Evolutionary conservation across 2,113 vertebrate genomes (phyloP).

Genomic region (Gambusia holbrooki): DNA sequence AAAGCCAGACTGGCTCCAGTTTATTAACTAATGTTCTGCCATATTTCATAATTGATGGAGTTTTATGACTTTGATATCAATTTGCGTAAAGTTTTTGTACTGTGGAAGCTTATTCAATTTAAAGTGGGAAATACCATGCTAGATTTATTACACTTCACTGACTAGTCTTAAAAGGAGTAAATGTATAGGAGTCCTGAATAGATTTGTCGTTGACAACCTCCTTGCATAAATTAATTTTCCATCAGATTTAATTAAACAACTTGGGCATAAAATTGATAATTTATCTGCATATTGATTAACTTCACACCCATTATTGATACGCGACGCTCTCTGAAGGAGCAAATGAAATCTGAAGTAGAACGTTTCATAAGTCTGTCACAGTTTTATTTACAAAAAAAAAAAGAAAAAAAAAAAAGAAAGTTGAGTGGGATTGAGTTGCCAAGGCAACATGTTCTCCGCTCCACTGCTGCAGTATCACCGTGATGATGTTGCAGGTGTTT

Average conservation of each 20-base stretch:
- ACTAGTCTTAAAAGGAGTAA: neutral
- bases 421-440: slow-evolving; percentile 73
- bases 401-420: slow-evolving; percentile 21
- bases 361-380: slow-evolving; percentile 19
- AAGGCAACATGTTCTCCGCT: slow-evolving; percentile 73
- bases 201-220: neutral
- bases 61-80: neutral
- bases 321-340: too few relatives aligned
- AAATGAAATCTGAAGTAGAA: neutral
- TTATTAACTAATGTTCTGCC: neutral
- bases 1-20: neutral
- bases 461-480: slow-evolving; percentile 49
- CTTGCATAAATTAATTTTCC: neutral
- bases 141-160: too few relatives aligned
- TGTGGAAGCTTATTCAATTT: neutral
- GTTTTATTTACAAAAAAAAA: slow-evolving; percentile 31
- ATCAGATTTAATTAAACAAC: too few relatives aligned
- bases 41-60: neutral
- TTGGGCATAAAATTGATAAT: neutral
- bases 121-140: neutral
- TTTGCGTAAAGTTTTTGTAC: neutral
- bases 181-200: neutral
- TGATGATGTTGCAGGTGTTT: slow-evolving; percentile 9
- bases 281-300: neutral
- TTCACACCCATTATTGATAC: neutral